Evolutionary conservation across 2,113 vertebrate genomes (phyloP).

Genomic region (Sphaerodactylus townsendi): DNA sequence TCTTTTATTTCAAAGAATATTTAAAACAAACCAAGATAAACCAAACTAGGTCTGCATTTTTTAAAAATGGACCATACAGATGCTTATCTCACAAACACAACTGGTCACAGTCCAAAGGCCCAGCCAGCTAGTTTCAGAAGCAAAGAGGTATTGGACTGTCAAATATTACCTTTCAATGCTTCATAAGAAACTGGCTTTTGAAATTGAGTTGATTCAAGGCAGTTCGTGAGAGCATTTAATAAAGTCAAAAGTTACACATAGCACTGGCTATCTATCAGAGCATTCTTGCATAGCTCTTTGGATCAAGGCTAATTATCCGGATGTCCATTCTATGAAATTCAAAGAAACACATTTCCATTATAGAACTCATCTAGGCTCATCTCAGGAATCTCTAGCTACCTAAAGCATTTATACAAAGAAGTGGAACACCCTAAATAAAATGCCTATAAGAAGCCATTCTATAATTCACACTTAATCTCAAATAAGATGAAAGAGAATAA

Average conservation of each 20-base stretch:
- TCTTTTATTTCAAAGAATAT: background rate
- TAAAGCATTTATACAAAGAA: background rate
- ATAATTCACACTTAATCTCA: background rate
- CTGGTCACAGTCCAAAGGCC: background rate
- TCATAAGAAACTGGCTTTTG: background rate
- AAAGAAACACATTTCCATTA: background rate
- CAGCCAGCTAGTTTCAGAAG: background rate
- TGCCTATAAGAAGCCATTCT: background rate
- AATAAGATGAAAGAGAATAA: background rate
- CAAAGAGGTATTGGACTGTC: background rate
- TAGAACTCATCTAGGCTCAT: background rate
- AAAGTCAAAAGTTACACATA: background rate
- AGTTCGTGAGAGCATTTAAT: background rate
- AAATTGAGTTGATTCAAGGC: background rate
- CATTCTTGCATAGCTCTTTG: background rate
- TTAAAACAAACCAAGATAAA: background rate
- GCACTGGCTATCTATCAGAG: background rate
- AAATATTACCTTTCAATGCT: background rate
- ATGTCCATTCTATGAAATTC: background rate
- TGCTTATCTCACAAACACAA: background rate
- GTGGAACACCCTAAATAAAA: too few relatives aligned
- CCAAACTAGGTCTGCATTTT: background rate
- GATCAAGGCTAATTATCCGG: background rate
- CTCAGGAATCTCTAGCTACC: too few relatives aligned
- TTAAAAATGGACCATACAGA: background rate